These are phyloP conservation scores for Trochalopteron elliotii DNA, from an alignment of 2,113 vertebrate species.

Conservation along the genomic window DNA sequence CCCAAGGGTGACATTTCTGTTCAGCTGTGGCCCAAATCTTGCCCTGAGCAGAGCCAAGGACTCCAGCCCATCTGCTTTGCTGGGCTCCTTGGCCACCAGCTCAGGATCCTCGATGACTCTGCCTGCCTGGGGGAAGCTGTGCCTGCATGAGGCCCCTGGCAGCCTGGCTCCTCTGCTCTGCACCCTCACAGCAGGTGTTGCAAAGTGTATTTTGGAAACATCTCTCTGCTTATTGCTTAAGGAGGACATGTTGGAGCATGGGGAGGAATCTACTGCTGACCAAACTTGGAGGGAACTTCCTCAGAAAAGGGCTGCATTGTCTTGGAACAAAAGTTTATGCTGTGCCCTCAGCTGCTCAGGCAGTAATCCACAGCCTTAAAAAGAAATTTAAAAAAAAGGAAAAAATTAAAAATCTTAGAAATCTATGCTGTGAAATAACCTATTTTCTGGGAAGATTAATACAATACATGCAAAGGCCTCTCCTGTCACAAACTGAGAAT, in stretches of 20 bases:
- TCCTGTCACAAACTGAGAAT: not conserved
- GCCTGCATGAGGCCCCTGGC: accelerated
- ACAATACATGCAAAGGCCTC: not conserved
- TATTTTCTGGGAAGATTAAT: not conserved
- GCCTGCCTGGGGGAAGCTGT: too few relatives aligned
- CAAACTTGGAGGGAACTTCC: not conserved
- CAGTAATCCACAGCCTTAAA: not conserved
- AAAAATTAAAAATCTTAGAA: not conserved
- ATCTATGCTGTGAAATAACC: not conserved
- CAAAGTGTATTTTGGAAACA: accelerated
- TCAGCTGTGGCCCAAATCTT: not conserved
- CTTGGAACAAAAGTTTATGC: not conserved
- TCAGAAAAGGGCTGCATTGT: not conserved
- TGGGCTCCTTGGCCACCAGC: not conserved
- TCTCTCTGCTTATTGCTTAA: not conserved
- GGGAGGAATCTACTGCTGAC: not conserved
- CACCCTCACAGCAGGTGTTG: accelerated
- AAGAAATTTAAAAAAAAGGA: accelerated
- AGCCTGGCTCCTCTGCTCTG: not conserved
- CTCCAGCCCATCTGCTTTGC: not conserved
- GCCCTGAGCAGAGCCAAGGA: accelerated
- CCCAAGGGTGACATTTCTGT: accelerated
- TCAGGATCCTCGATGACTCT: accelerated
- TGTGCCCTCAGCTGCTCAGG: not conserved
- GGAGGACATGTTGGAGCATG: accelerated